Evolutionary conservation across 1,140 invertebrate species (phyloP).

Genomic region (Drosophila lini): DNA sequence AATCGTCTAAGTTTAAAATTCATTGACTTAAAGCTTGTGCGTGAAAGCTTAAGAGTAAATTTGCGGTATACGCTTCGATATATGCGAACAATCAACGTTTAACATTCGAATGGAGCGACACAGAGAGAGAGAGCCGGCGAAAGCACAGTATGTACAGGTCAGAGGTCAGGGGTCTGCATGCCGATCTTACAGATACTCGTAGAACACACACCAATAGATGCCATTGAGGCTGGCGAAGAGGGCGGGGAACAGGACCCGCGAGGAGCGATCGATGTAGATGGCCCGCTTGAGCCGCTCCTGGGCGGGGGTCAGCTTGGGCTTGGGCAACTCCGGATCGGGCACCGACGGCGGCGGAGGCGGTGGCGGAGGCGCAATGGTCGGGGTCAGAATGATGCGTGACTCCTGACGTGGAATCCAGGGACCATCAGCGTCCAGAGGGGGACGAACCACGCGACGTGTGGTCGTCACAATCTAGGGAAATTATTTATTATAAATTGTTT

Average conservation of each 20-base stretch:
- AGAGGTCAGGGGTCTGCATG: conserved; percentile 3
- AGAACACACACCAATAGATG: conserved; percentile 95
- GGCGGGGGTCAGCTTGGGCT: conserved; percentile 86
- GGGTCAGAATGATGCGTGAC: conserved; percentile 77
- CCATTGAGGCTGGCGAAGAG: conserved; percentile 93
- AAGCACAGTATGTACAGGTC: conserved; percentile 57
- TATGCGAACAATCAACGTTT: conserved; percentile 72
- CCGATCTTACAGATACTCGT: conserved; percentile 89
- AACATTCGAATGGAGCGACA: conserved; percentile 39
- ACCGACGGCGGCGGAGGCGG: conserved; percentile 84
- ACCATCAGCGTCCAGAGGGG: conserved; percentile 76
- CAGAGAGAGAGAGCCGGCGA: conserved; percentile 23
- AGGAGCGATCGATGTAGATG: conserved; percentile 93
- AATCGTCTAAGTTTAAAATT: conserved; percentile 68
- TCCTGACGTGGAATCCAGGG: conserved; percentile 83
- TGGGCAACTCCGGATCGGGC: conserved; percentile 85
- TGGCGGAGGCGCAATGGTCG: conserved; percentile 62
- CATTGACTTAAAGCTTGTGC: conserved; percentile 67
- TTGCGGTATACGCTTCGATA: conserved; percentile 45
- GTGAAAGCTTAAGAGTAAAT: conserved; percentile 55
- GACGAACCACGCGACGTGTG: conserved; percentile 70
- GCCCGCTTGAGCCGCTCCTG: conserved; percentile 90
- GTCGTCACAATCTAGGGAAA: conserved; percentile 64
- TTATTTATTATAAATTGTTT: neutral
- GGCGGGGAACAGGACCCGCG: conserved; percentile 93